Evolutionary conservation across 2,888 invertebrate species (phyloP).

Genomic region (Torymus tubicola): DNA sequence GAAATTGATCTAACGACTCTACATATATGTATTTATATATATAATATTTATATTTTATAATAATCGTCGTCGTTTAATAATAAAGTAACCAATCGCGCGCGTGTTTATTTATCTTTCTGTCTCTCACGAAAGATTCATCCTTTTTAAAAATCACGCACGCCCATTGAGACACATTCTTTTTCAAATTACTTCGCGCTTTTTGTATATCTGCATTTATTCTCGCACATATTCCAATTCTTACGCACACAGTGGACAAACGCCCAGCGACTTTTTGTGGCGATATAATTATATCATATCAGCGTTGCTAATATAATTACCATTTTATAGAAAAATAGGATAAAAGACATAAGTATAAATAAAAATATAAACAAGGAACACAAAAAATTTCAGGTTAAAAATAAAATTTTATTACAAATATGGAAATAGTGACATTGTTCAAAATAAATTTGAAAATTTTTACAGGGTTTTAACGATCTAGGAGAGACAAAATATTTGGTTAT

Average conservation of each 20-base stretch:
- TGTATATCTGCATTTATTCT: constrained; percentile 20
- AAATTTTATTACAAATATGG: no score
- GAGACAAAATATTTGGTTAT: no score
- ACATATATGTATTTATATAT: constrained; percentile 61
- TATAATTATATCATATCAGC: constrained; percentile 29
- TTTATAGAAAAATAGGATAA: no score
- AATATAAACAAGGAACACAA: no score
- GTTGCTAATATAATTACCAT: no score
- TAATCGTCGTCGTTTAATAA: constrained; percentile 63
- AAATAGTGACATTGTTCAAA: no score
- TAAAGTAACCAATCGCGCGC: constrained; percentile 67
- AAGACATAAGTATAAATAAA: no score
- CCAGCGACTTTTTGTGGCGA: constrained; percentile 40
- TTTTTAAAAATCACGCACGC: constrained; percentile 49
- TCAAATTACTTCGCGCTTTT: constrained; percentile 36
- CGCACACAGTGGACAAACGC: constrained; percentile 39
- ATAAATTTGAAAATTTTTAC: no score
- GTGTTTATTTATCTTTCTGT: constrained; percentile 32
- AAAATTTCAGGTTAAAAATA: no score
- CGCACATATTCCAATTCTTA: constrained; percentile 1
- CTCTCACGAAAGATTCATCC: constrained; percentile 31
- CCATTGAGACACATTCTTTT: constrained; percentile 44
- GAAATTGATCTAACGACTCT: constrained; percentile 66
- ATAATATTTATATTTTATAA: constrained; percentile 63
- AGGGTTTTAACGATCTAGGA: no score